phyloP scores from a whole-genome alignment of 2,797 vertebrate species.

The Vireo griseus region DNA sequence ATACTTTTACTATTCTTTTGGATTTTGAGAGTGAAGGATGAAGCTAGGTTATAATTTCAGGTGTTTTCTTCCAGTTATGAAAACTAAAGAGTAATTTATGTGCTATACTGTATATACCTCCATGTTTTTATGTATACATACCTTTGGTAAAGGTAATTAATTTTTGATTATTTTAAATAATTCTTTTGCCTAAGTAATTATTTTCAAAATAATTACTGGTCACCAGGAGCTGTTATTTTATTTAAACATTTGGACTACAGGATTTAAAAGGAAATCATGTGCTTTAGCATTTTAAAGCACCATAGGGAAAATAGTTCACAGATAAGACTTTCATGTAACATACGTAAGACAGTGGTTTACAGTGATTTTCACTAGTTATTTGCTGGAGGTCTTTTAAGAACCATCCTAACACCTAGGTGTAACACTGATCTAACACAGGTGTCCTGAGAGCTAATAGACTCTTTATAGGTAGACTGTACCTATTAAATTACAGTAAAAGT shows the following conservation, averaged over 20 bases:
- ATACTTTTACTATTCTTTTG: background rate
- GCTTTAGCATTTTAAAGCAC: background rate
- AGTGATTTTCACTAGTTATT: background rate
- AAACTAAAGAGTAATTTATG: background rate
- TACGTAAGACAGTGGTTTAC: background rate
- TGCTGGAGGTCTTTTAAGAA: background rate
- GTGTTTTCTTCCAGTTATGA: background rate
- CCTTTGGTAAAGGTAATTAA: background rate
- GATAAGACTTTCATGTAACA: background rate
- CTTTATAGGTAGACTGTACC: background rate
- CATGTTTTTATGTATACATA: background rate
- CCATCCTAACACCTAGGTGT: background rate
- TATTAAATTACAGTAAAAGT: background rate
- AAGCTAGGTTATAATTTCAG: background rate
- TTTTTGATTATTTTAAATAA: background rate
- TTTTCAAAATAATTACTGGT: background rate
- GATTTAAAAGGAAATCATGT: background rate
- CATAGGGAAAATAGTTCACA: background rate
- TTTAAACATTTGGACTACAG: background rate
- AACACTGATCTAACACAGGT: background rate
- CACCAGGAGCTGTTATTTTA: background rate
- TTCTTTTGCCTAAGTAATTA: background rate
- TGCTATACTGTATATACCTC: rapidly evolving
- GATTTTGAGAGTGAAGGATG: background rate
- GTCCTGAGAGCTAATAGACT: background rate